Base-by-base conservation (phyloP, 2,888 invertebrate genomes). In the Gandaritis pyraliata region DNA sequence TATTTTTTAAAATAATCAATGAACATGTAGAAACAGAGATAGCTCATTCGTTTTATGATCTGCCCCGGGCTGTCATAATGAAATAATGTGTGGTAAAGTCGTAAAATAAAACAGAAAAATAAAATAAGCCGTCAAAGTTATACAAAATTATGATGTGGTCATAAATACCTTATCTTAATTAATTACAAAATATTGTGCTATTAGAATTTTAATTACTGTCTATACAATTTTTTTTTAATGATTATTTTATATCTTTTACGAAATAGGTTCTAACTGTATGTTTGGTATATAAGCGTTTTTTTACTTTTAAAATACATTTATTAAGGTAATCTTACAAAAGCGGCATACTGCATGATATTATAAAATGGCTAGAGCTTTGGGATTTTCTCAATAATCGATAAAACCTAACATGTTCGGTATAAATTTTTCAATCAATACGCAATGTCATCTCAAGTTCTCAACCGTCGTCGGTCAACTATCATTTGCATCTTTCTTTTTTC, bases 121-220 rank as follows among this genome's bases (percentile, higher is more conserved):
- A 12, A 49, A 11, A n/a, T 41, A 33, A 23, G 8, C 33, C 15
- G 23, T 29, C 30, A 41, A 29, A n/a, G 13, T 41, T 29, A 41
- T 8, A 13, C 23, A 4, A 39, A 13, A n/a, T 39, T 13, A 43
- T 53, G 12, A 45, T 29, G 29, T 52, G 15, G 13, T 52, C 29
- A 52, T 52, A 41, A 41, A 41, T 30, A 23, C 23, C 23, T 46
- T n/a, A 52, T 41, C 13, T 36, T 49, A 49, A 49, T 36, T 33
- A 6, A 36, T 46, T 49, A 49, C 49, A 49, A 38, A 49, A 50
- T 36, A 50, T n/a, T n/a, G 18, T 12, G 50, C 18, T 50, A 13
- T 50, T 30, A 16, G 15, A 43, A n/a, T 45, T 33, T 43, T 43
- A 33, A 54, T 54, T 43, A 52, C 23, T 43, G 43, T 43, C 51